Evolutionary conservation across 2,888 invertebrate species (phyloP), one percentile per base, ranked within the genome.

Genomic region (Alcis repandata): DNA sequence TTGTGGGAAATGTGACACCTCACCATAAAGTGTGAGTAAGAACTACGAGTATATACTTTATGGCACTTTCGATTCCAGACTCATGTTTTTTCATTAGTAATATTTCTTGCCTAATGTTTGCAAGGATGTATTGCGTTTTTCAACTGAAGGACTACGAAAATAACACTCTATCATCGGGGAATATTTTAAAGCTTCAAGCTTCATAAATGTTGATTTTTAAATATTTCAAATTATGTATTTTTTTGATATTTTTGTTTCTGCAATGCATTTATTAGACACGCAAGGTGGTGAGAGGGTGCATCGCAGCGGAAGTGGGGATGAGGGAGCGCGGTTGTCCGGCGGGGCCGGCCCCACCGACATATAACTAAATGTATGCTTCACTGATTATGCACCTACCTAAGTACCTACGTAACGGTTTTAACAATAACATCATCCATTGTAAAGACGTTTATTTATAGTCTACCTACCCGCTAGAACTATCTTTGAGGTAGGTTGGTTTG

Each of bases 1-100:
- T 58, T 58, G 46, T 70, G 46, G 46, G 73, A 74, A 62, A 67
- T 63, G 57, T 46, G 48, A 69, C 62, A 64, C 58, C 41, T 45
- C 62, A 60, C 43, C 52, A 27, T 45, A 40, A 33, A n/a, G 32
- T 56, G 51, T 19, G 0, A 49, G 49, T 56, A 17, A 56, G 33
- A 20, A 56, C 20, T 17, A n/a, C n/a, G n/a, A n/a, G n/a, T n/a
- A n/a, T n/a, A n/a, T n/a, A 59, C 36, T 20, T 33, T 53, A 48
- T n/a, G 20, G 41, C 36, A 63, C 63, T 52, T 58, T 63, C 57
- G 15, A 32, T 45, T 57, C 41, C 33, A 32, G 46, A 27, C 22
- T 53, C n/a, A 46, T n/a, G n/a, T 7, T 46, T 41, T 15, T 17
- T 9, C 6, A 36, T 8, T 9, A 36, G 10, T 10, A 11, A 11